phyloP scores from a whole-genome alignment of 2,113 vertebrate genomes.

The Dunckerocampus dactyliophorus region DNA sequence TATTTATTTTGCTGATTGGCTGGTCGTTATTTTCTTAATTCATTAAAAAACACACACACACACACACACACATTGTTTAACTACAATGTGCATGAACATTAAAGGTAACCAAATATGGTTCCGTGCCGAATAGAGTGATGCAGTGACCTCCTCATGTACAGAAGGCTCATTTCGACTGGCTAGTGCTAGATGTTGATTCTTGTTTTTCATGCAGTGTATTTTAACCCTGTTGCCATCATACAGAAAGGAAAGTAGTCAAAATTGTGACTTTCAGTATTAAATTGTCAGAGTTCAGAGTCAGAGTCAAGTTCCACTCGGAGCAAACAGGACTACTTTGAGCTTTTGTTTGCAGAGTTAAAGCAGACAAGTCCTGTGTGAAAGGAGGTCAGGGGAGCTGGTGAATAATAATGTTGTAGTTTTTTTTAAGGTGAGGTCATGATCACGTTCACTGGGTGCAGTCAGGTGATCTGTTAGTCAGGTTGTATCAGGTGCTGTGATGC shows the following conservation, averaged over 20 bases:
- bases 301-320: neutral
- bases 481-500: slow-evolving; percentile 2
- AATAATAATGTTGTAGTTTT: neutral
- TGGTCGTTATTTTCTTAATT: too few relatives aligned
- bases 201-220: neutral
- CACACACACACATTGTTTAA: too few relatives aligned
- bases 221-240: neutral
- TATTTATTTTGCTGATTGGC: too few relatives aligned
- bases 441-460: slow-evolving; percentile 19
- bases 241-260: neutral
- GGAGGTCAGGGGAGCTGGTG: neutral
- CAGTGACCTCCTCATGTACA: neutral
- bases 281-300: neutral
- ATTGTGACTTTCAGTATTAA: neutral
- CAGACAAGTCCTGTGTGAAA: neutral
- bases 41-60: too few relatives aligned
- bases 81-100: too few relatives aligned
- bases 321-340: neutral
- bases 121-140: neutral
- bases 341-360: neutral
- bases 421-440: slow-evolving; percentile 16
- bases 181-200: neutral
- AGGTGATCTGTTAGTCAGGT: slow-evolving; percentile 29
- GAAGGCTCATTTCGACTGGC: neutral
- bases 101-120: too few relatives aligned